Evolutionary conservation across 1,140 invertebrate genomes (phyloP), one percentile per base, ranked within the genome.

Genomic region (Drosophila melanica): DNA sequence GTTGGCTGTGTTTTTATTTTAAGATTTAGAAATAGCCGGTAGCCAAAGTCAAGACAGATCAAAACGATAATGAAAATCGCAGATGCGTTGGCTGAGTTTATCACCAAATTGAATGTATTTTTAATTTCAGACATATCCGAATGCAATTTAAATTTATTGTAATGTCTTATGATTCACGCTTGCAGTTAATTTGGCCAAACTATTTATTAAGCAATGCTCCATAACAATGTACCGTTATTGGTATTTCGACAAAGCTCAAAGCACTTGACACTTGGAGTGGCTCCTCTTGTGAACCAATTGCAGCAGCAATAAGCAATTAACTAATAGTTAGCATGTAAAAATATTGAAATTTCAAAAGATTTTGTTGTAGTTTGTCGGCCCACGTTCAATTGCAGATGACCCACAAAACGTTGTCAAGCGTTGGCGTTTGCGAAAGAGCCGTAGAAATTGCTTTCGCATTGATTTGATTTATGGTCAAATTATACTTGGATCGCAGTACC

Each of bases 381-480:
- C 82, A 86, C 82, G 60, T 54, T 58, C 66, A 82, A 76, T 82
- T 79, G 82, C 81, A 77, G 77, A 59, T 85, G 81, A 65, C 64
- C 71, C 70, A 45, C 67, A 48, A 66, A 62, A 63, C 50, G 16
- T 37, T 57, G 57, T 48, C 65, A 59, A 51, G 68, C 55, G 53
- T 64, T 59, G 70, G 50, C 55, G 54, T 35, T 45, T 42, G 65
- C 59, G 18, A 35, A 53, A 53, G 7, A 35, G 47, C 57, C 35
- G 66, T 68, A 75, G 59, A 81, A 76, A 86, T 79, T 64, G 64
- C 62, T 77, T 75, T 70, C 30, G 60, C 53, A 69, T 70, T 64
- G 67, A 57, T 65, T 74, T 76, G 82, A 87, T 87, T 81, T 86
- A 72, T 75, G 81, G 57, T 75, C 54, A 62, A 81, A 68, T 53